Percentiles rank a stretch among this genome's conserved stretches.
Conservation (phyloP, 2,113 vertebrate species). For the Notarius quadriscutis region DNA sequence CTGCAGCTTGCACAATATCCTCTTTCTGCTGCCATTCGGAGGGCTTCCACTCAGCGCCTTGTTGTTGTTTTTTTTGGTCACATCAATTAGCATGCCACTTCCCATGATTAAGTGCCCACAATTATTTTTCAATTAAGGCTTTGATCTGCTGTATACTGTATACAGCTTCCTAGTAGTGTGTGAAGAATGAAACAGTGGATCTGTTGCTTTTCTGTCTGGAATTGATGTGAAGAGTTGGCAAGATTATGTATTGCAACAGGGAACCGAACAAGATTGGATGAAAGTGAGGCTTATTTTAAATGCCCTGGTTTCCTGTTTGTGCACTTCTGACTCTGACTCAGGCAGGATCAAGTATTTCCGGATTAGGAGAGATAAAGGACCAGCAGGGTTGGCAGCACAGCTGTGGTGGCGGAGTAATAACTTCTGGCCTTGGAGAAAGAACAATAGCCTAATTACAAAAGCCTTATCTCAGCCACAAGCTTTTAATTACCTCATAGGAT, state of each 20-base stretch:
- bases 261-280: slow-evolving; percentile 51
- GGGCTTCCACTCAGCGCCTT: slow-evolving; percentile 89
- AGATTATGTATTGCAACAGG: slow-evolving; percentile 64
- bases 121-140: slow-evolving; percentile 99
- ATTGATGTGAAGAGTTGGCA: slow-evolving; percentile 65
- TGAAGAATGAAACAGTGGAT: slow-evolving; percentile 23
- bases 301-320: slow-evolving; percentile 24
- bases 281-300: slow-evolving; percentile 30
- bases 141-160: slow-evolving; percentile 88
- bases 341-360: slow-evolving; percentile 34
- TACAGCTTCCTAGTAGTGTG: slow-evolving; percentile 44
- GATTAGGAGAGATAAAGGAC: slow-evolving; percentile 46
- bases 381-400: slow-evolving; percentile 26
- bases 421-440: slow-evolving; percentile 43
- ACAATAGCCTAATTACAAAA: slow-evolving; percentile 38
- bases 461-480: slow-evolving; percentile 46
- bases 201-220: slow-evolving; percentile 14
- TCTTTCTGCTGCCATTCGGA: slow-evolving; percentile 92
- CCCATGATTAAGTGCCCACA: slow-evolving; percentile 99
- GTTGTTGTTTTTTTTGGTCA: slow-evolving; percentile 71
- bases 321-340: slow-evolving; percentile 4
- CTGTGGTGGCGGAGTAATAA: slow-evolving; percentile 37
- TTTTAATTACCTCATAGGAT: slow-evolving; percentile 47
- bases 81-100: slow-evolving; percentile 98
- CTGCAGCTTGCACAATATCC: slow-evolving; percentile 94